Evolutionary conservation across 2,888 invertebrate genomes (phyloP), one percentile per base, ranked within the genome.

Genomic region (Orchesellides sinensis): DNA sequence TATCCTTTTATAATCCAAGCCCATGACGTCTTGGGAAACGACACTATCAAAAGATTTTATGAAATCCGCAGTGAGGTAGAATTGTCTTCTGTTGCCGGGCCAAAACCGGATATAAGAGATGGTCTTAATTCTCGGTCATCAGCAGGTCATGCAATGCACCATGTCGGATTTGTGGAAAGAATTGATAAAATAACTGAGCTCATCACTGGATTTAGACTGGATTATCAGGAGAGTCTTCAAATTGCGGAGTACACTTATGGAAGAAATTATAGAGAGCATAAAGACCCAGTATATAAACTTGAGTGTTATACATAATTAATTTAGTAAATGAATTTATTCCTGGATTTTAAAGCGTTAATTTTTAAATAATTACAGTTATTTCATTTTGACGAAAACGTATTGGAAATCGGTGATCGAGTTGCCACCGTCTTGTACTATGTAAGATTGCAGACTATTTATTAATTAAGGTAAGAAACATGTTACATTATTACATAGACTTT

Each of bases 11-110:
- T 74, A 14, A 3, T 63, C 10, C 32, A 63, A 52, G 10, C 63
- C 32, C 35, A 74, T 19, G 74, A 74, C n/a, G 74, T 74, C 0
- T 17, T 74, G 32, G 49, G 63, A 47, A 52, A 63, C 19, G 25
- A 74, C 17, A 29, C 27, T 6, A 74, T 61, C n/a, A 12, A 61
- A 10, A 12, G 47, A n/a, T 6, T 59, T 14, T 23, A 59, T 14
- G n/a, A 45, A 59, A 14, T 19, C 1, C 19, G 35, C 1, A 12
- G 21, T 0, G 29, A 47, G 0, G 29, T 68, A 49, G 1, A 29
- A 47, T n/a, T 68, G 8, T 25, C 49, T 10, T 1, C 19, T 17
- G 45, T 59, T 40, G 72, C n/a, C 17, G 21, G 54, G 8, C 1
- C 12, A n/a, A 17, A n/a, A n/a, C n/a, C 14, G 21, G 23, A 45